These are phyloP conservation scores for Rhinoptilus africanus DNA, from an alignment of 2,113 vertebrate species.

Conservation along the genomic window DNA sequence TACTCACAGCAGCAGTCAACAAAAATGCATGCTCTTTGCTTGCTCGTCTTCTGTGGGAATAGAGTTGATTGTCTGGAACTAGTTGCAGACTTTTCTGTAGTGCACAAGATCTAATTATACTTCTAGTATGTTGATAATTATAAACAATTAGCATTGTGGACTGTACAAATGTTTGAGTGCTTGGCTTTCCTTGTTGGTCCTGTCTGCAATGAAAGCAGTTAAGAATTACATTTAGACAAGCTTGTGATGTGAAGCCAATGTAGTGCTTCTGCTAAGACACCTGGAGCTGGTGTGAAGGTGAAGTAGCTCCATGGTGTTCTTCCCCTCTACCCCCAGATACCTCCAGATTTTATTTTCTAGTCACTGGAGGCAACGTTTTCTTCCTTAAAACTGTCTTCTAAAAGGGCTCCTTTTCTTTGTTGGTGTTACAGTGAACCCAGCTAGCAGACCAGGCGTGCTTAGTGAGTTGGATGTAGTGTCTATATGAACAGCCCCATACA, in stretches of 20 bases:
- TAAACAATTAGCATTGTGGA: not conserved
- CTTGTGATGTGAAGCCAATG: not conserved
- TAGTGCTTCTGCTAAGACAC: not conserved
- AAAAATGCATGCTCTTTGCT: not conserved
- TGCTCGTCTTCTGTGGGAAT: not conserved
- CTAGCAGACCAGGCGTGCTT: not conserved
- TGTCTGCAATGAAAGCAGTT: not conserved
- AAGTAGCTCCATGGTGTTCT: not conserved
- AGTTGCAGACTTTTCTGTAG: not conserved
- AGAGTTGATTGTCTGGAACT: not conserved
- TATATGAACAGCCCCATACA: not conserved
- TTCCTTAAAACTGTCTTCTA: not conserved
- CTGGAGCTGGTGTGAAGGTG: not conserved
- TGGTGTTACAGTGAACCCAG: accelerated
- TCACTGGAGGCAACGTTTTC: not conserved
- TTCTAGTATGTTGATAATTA: not conserved
- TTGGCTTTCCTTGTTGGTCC: not conserved
- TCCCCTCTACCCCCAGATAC: not conserved
- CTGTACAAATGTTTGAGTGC: not conserved
- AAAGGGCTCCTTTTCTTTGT: not conserved
- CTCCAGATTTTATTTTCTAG: not conserved
- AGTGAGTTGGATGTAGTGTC: not conserved
- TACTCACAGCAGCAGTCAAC: not conserved
- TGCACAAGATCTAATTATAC: not conserved
- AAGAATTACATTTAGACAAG: not conserved